Base-by-base conservation (phyloP, 2,113 vertebrate genomes). In the Steatornis caripensis region DNA sequence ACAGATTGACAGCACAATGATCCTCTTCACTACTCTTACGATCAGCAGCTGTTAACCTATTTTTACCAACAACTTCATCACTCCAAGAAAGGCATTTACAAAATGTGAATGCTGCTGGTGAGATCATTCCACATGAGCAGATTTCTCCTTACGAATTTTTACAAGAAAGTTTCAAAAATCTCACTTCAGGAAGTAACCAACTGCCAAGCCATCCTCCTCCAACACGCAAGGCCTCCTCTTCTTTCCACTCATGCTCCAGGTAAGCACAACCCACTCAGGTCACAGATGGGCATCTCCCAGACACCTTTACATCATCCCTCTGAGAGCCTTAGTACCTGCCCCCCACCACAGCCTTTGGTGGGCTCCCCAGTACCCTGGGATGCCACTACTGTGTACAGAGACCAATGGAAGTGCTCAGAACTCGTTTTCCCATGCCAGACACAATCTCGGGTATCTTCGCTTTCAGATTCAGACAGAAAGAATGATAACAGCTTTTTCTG, bases 41-140 rank as follows among this genome's bases (percentile, higher is more conserved):
- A 95, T 95, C 77, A 95, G 90, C 94, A 96, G 94, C 95, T 97
- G 90, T 93, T 97, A 84, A 87, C 51, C 90, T 97, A 96, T 96
- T 96, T 97, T 97, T 96, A 93, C 95, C 90, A 96, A 90, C 69
- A 95, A 71, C 49, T 72, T 82, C 45, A 69, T 83, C 84, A 94
- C 87, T 87, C 61, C 36, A 91, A 81, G 49, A 87, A 93, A 76
- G 45, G 69, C 61, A 95, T 93, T 15, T 45, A 54, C 69, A 87
- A 91, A 91, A 93, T 54, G 23, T 57, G 74, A 91, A 76, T 61
- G 46, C 93, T 94, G 94, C 65, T 95, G 84, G 53, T 94, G 89
- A 92, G 48, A 91, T 91, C 72, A 95, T 74, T 87, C 81, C 45
- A 83, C 71, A 85, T 9, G 18, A 90, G 57, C 77, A 90, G 41